Conservation (phyloP, 1,140 invertebrate species). For the Caenorhabditis remanei region DNA sequence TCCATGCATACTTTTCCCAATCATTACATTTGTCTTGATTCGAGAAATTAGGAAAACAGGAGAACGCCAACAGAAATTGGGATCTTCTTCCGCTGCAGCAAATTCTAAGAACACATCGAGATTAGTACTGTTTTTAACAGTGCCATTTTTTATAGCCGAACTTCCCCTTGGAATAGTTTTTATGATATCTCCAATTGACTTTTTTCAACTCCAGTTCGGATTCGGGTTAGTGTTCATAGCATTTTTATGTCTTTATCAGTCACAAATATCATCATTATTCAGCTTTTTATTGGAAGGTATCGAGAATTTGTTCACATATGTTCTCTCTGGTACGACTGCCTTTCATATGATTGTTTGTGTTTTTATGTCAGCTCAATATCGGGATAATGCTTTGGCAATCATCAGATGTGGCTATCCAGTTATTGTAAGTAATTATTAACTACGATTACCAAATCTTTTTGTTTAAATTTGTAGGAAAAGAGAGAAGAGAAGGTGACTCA, state of each 20-base stretch:
- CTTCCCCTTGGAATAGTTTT: background rate
- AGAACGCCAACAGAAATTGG: background rate
- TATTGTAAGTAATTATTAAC: too few species aligned
- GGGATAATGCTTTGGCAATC: too few species aligned
- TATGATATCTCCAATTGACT: background rate
- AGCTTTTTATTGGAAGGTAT: background rate
- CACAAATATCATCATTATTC: background rate
- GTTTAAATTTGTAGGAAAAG: too few species aligned
- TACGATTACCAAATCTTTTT: too few species aligned
- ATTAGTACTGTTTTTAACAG: background rate
- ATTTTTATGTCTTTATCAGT: too few species aligned
- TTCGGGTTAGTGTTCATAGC: too few species aligned
- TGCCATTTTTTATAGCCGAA: background rate
- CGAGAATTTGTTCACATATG: background rate
- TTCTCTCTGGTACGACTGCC: background rate
- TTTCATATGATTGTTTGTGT: slow-evolving; percentile 4
- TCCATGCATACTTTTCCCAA: background rate
- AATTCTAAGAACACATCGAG: background rate
- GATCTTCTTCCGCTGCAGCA: background rate
- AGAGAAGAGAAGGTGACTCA: too few species aligned
- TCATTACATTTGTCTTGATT: background rate
- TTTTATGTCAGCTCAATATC: background rate
- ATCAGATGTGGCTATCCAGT: too few species aligned
- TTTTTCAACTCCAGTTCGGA: too few species aligned
- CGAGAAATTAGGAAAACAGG: background rate